Conservation (phyloP, 2,797 vertebrate species). For the Chrysocyon brachyurus region DNA sequence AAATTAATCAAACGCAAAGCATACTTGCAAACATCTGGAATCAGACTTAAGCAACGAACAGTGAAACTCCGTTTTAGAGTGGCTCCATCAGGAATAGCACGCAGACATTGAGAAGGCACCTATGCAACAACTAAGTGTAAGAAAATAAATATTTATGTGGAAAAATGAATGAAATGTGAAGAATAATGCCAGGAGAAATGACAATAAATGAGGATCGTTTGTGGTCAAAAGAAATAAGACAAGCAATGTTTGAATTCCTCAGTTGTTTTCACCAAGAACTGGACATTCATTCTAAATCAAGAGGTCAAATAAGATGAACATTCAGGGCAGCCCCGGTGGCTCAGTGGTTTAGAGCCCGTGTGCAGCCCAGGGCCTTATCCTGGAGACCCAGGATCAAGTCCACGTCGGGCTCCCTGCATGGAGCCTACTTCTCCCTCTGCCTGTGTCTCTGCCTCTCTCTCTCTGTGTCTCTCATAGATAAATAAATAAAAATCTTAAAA, state of each 20-base stretch:
- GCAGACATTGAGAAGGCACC: background rate
- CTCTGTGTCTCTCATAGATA: too few species aligned
- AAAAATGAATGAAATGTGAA: background rate
- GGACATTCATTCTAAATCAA: background rate
- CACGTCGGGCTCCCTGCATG: too few species aligned
- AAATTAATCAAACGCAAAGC: conserved; percentile 21
- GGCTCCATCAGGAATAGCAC: background rate
- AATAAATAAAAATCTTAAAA: too few species aligned
- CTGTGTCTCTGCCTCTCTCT: too few species aligned
- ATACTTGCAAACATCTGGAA: background rate
- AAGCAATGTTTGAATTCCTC: background rate
- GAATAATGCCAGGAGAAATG: background rate
- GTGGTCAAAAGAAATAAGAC: background rate
- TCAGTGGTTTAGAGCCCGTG: too few species aligned
- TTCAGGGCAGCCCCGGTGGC: background rate
- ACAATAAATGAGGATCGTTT: background rate
- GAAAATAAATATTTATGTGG: background rate
- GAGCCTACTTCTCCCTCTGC: too few species aligned
- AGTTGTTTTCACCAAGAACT: background rate
- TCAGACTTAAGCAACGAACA: background rate
- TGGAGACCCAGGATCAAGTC: too few species aligned
- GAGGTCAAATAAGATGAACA: background rate
- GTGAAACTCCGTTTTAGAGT: background rate
- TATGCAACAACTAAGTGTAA: background rate
- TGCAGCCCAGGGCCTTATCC: too few species aligned